Base-by-base conservation (phyloP, 2,113 vertebrate species). In the Tamias sibiricus region DNA sequence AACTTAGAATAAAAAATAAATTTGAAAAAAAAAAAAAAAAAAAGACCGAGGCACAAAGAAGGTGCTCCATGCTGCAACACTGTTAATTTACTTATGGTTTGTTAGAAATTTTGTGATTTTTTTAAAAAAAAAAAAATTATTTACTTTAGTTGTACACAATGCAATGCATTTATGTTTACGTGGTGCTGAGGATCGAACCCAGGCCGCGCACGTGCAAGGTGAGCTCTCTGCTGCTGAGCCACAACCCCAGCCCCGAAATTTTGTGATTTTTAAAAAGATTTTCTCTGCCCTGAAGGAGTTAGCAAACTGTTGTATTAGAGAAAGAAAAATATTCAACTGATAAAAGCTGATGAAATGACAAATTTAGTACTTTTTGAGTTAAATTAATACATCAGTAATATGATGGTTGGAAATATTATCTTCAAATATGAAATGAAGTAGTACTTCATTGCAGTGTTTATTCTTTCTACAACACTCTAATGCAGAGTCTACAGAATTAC, bases 371-470 rank as follows among this genome's bases (percentile, higher is more conserved):
- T 91, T 81, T 83, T 76, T 47, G 28, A 82, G 49, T 68, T 74
- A 95, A 19, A 94, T 69, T 90, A 77, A 69, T 40, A 40, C 47
- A 57, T 6, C 86, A 97, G 16, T 42, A 79, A 93, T 74, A 83
- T 22, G 83, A 12, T 66, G 13, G 72, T 76, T 59, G 91, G 52
- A 40, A 79, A 80, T 40, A 84, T 66, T 93, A 84, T 76, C 52
- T 97, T 90, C 52, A 82, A 97, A 86, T 75, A 35, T 26, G n/a
- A 93, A 96, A 79, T 86, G 74, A 92, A 83, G 83, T 62, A 59
- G 54, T 87, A 49, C 42, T 62, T 85, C 37, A 80, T 88, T 82
- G 24, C 6, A 80, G 54, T 91, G 62, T 20, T 94, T 94, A 90
- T 71, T 91, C 75, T 62, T 95, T 68, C 66, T 69, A 28, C 14